Evolutionary conservation across 2,797 vertebrate species (phyloP).

Genomic region (Sebastes taczanowskii): DNA sequence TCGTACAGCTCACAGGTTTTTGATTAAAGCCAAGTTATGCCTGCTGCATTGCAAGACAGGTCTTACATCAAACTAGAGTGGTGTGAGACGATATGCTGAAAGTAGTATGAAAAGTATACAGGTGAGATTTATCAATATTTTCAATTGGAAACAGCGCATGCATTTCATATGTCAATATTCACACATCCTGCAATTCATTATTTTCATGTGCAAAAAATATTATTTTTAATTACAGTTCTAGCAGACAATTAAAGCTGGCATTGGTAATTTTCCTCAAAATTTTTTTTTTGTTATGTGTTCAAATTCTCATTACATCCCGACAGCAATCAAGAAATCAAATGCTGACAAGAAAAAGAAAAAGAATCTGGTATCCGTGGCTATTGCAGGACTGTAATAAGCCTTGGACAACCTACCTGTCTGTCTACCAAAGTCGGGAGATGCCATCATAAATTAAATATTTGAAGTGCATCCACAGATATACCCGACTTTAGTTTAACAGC

Average conservation of each 20-base stretch:
- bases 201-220: neutral
- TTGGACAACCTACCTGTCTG: too few relatives aligned
- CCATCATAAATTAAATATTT: too few relatives aligned
- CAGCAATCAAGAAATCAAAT: too few relatives aligned
- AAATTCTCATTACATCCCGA: too few relatives aligned
- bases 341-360: too few relatives aligned
- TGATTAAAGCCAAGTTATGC: slow-evolving; percentile 10
- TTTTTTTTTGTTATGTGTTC: neutral
- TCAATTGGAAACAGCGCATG: neutral
- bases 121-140: neutral
- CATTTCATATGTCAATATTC: neutral
- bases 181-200: neutral
- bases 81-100: neutral
- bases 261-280: too few relatives aligned
- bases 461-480: too few relatives aligned
- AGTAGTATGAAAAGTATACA: too few relatives aligned
- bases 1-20: slow-evolving; percentile 1
- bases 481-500: too few relatives aligned
- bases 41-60: slow-evolving; percentile 5
- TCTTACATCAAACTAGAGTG: neutral
- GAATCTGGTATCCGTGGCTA: rapidly evolving
- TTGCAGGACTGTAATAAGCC: too few relatives aligned
- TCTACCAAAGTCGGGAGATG: too few relatives aligned
- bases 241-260: neutral
- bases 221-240: neutral